Base-by-base conservation (phyloP, 2,888 invertebrate species). In the Drosophila tanythrix region DNA sequence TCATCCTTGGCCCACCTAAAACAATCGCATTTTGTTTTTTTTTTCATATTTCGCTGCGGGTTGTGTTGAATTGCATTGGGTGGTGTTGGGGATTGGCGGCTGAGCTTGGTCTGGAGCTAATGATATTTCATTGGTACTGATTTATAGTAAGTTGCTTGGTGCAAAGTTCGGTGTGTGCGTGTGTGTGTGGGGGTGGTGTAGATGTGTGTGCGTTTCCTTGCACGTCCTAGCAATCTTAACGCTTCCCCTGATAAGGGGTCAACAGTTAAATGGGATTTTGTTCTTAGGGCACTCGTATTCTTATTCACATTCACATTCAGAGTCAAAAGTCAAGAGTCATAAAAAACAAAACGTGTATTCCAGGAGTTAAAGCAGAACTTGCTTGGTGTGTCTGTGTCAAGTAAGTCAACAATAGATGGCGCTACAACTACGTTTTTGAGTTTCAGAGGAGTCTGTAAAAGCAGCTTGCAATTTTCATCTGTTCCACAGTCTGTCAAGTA, bases 111-210 rank as follows among this genome's bases (percentile, higher is more conserved):
- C 69, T 74, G 76, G 61, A 77, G 71, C 76, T 89, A 81, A 81
- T 90, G 79, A 81, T 79, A 89, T 90, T 90, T 88, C 83, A 90
- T 88, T 88, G 81, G 65, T 64, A 76, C 79, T 85, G 88, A 89
- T 89, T 88, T 90, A 88, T 88, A 73, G 74, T 74, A 64, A 69
- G 72, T 63, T 80, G 72, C 55, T 67, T 55, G 76, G 67, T 65
- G 61, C 67, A 62, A 69, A 62, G 52, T 69, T 62, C 31, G 38
- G 55, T 33, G 67, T 56, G 67, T 29, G 31, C 2, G 7, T 21
- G 3, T 35, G 15, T 18, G 53, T 25, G 46, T 35, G 48, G 46
- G 15, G 15, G 18, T 25, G 10, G 15, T 27, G 31, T 38, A 33
- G 27, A 8, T 35, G 21, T 50, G 48, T 38, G 25, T 52, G 38